Evolutionary conservation across 2,797 vertebrate genomes (phyloP), one percentile per base, ranked within the genome.

Genomic region (Rhynchotus rufescens): DNA sequence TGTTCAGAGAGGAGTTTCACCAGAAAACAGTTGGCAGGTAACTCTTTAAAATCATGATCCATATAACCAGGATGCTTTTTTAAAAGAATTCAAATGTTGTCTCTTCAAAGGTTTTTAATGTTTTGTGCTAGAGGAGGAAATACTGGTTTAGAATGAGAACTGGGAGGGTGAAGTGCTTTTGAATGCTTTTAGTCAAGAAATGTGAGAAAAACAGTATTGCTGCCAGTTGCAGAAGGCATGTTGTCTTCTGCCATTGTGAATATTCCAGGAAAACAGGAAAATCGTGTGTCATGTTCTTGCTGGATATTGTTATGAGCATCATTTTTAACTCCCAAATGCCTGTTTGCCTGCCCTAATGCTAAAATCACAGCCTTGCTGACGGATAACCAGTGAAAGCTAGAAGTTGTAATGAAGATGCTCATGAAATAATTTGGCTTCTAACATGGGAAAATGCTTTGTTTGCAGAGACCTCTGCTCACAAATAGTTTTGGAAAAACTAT

Each of bases 1-100:
- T 81, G 98, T 99, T 19, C 99, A 99, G 96, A 99, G 99, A 97
- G 99, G 99, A 67, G 98, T 99, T 96, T 98, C 98, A 60, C 88
- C 98, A 90, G 99, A 99, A 88, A 99, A 99, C 97, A 99, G 98
- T 93, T 99, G 99, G 99, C 99, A 99, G 98, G 99, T 99, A 98
- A 98, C 96, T 90, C 84, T 86, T 44, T 80, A 67, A 45, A 84
- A 28, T 8, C 69, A n/a, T 71, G 28, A 12, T 52, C 81, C 11
- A 1, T 36, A 25, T 42, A 89, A 54, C 36, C 7, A 34, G 42
- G 22, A n/a, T 61, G 65, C 32, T 32, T 82, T 88, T 82, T 51
- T 80, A 51, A 30, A 86, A 57, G 52, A 69, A n/a, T 61, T 76
- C 79, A 32, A 78, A 71, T 89, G 57, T 82, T 85, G 12, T 28